Percentiles rank a stretch among this genome's conserved stretches.
Conservation (phyloP, 2,113 vertebrate genomes). For the Donacobius atricapilla region DNA sequence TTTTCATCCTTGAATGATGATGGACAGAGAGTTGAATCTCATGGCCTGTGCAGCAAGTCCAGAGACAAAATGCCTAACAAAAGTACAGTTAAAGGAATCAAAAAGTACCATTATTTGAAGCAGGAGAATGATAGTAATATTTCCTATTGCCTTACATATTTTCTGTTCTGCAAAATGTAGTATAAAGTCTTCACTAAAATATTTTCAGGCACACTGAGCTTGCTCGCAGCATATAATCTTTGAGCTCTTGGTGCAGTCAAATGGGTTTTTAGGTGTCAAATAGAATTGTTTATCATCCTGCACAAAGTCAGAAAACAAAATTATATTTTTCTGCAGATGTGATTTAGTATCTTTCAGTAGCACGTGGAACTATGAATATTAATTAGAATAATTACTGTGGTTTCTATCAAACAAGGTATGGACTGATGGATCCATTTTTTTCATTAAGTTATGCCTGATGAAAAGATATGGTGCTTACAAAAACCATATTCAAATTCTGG, state of each 20-base stretch:
- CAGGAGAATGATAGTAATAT: not conserved
- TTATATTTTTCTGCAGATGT: not conserved
- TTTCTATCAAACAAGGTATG: not conserved
- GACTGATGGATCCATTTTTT: not conserved
- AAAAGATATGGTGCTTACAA: not conserved
- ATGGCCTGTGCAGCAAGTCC: not conserved
- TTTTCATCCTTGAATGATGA: not conserved
- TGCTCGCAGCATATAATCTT: not conserved
- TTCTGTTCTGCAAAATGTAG: not conserved
- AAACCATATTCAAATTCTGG: not conserved
- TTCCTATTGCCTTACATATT: not conserved
- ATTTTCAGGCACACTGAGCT: not conserved
- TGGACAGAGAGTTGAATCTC: not conserved
- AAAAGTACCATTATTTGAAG: not conserved
- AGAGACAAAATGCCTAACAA: not conserved
- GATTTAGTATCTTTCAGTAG: not conserved
- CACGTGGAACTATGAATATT: not conserved
- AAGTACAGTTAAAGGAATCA: not conserved
- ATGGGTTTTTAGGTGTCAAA: not conserved
- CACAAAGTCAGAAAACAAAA: not conserved
- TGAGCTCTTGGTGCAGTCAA: not conserved
- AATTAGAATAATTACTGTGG: not conserved
- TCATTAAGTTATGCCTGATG: not conserved
- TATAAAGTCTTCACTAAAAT: not conserved
- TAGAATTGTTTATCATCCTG: not conserved